Percentiles rank a stretch among this genome's conserved stretches.
phyloP scores from a whole-genome alignment of 2,888 invertebrate genomes.

The Achlya flavicornis region DNA sequence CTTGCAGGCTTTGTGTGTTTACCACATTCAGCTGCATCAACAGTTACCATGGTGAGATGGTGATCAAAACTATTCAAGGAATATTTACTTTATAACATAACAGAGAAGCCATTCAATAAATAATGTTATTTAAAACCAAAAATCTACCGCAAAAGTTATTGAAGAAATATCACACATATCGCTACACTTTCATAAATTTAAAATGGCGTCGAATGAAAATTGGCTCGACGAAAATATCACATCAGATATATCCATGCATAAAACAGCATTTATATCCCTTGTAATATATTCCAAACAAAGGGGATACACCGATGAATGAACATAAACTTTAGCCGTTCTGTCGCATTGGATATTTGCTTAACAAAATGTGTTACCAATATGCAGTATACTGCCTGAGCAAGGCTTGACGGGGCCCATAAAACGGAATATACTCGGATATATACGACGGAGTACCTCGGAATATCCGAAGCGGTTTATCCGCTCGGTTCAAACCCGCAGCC shows the following conservation, averaged over 20 bases:
- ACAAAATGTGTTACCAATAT: slow-evolving; percentile 65
- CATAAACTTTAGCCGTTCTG: slow-evolving; percentile 23
- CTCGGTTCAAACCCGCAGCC: slow-evolving; percentile 31
- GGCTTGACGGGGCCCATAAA: slow-evolving; percentile 51
- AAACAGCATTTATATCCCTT: slow-evolving; percentile 25
- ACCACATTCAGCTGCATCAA: too few species aligned
- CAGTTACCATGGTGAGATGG: too few species aligned
- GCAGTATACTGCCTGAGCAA: slow-evolving; percentile 47
- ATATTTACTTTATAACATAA: too few species aligned
- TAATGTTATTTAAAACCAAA: neutral
- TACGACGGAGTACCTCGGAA: slow-evolving; percentile 29
- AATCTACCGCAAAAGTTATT: neutral
- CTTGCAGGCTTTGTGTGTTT: too few species aligned
- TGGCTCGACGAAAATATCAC: slow-evolving; percentile 6
- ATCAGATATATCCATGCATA: slow-evolving; percentile 18
- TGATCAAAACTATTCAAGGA: too few species aligned
- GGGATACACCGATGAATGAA: slow-evolving; percentile 14
- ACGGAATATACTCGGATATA: slow-evolving; percentile 44
- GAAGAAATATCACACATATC: neutral
- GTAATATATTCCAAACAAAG: slow-evolving; percentile 28
- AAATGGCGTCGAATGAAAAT: slow-evolving; percentile 3
- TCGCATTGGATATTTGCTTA: slow-evolving; percentile 59
- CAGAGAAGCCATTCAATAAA: too few species aligned
- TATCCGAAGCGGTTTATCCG: slow-evolving; percentile 41
- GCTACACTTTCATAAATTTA: slow-evolving; percentile 5